These are phyloP conservation scores for Amia ocellicauda DNA, from an alignment of 2,113 vertebrate species.

Conservation along the genomic window DNA sequence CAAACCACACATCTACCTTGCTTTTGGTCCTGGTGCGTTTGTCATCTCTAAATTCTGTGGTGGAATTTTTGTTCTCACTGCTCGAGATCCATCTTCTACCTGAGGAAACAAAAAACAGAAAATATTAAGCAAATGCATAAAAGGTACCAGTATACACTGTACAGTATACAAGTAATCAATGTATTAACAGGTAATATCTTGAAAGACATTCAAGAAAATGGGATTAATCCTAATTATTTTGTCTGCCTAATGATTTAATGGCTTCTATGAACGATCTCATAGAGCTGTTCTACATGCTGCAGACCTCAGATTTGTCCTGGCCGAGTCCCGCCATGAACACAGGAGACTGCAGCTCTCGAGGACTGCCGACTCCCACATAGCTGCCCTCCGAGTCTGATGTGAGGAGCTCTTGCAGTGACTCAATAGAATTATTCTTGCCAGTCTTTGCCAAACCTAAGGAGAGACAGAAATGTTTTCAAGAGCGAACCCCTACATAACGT, in stretches of 20 bases:
- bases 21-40: slow-evolving; percentile 50
- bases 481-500: too few relatives aligned
- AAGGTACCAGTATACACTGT: too few relatives aligned
- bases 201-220: too few relatives aligned
- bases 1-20: slow-evolving; percentile 43
- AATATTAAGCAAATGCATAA: too few relatives aligned
- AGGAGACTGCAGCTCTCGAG: slow-evolving; percentile 85
- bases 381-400: slow-evolving; percentile 96
- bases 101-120: slow-evolving; percentile 27
- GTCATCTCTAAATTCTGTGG: slow-evolving; percentile 63
- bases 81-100: slow-evolving; percentile 63
- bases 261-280: too few relatives aligned
- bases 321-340: slow-evolving; percentile 65
- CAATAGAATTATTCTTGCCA: slow-evolving; percentile 78
- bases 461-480: slow-evolving; percentile 26
- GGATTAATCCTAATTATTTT: too few relatives aligned
- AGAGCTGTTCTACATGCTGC: too few relatives aligned
- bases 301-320: slow-evolving; percentile 73
- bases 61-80: slow-evolving; percentile 51
- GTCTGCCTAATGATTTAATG: too few relatives aligned
- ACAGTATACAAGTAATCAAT: too few relatives aligned
- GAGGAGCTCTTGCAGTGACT: slow-evolving; percentile 88
- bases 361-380: slow-evolving; percentile 79
- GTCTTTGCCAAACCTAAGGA: slow-evolving; percentile 66
- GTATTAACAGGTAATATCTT: too few relatives aligned